Evolutionary conservation across 92 coral and sea anemone species (phyloP), one percentile per base, ranked within the genome.

Genomic region (Phymanthus crucifer): DNA sequence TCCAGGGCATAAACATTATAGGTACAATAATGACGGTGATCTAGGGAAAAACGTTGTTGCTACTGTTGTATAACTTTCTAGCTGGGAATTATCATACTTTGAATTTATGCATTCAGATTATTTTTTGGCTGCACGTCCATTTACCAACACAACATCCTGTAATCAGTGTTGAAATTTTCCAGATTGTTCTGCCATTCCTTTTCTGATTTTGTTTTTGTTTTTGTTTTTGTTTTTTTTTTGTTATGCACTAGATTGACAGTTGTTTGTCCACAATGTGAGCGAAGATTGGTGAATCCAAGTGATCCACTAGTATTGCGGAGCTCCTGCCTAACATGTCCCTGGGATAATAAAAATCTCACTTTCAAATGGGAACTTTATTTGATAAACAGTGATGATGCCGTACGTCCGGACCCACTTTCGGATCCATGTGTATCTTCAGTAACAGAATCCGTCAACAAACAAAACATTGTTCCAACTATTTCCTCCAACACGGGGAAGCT

Each of bases 231-330:
- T 8, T 43, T 43, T 43, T 43, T 17, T 9, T 32, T 3, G 35
- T 5, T 26, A 21, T 75, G 18, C 31, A 6, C 11, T 43, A 92
- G 97, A 76, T 72, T 92, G 77, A 65, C 91, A 11, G 66, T 87
- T 18, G 43, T 70, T 35, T 92, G 97, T 52, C 88, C 86, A 11
- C 97, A 89, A 67, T 92, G 97, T 73, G 76, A 75, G 18, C 77
- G 67, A 33, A 88, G 93, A 18, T 56, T 6, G 38, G 80, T 92
- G 3, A 92, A 89, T 72, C 91, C 91, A 10, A 89, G 85, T 78
- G 76, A 64, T 11, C 84, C 81, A 54, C 77, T 92, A 29, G 76
- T 90, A 21, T 27, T 92, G 40, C 80, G 45, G 18, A 90, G 93
- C 8, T 32, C 70, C 33, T 92, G 97, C 45, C 66, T 56, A 21